A percentile compares a stretch with the other conserved stretches of the same genome.
Evolutionary conservation across 2,113 vertebrate genomes (phyloP).

Genomic region (Pagrus major): DNA sequence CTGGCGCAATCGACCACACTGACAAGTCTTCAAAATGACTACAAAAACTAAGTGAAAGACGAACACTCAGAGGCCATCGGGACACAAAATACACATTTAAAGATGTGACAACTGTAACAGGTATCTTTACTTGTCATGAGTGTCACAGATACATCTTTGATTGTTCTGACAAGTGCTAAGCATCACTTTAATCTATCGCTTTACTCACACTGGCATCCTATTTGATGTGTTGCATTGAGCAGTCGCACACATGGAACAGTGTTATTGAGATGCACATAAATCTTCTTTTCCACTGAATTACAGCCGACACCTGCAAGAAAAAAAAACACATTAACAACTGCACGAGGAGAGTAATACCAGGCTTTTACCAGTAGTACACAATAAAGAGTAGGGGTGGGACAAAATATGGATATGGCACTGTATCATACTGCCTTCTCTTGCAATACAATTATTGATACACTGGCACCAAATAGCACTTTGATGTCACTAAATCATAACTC

Average conservation of each 20-base stretch:
- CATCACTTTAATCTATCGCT: neutral
- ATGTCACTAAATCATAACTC: too few species aligned
- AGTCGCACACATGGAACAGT: constrained; percentile 93
- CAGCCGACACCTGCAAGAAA: constrained; percentile 70
- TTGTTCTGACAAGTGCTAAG: neutral
- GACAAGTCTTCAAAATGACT: neutral
- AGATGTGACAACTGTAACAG: neutral
- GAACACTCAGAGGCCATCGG: neutral
- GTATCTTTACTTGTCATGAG: neutral
- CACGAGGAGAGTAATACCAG: neutral
- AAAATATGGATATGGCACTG: too few species aligned
- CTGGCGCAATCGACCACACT: constrained; percentile 5
- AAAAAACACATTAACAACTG: neutral
- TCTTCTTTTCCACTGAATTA: constrained; percentile 94
- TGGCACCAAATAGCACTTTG: too few species aligned
- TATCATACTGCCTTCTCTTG: too few species aligned
- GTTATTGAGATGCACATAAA: constrained; percentile 92
- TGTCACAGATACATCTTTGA: neutral
- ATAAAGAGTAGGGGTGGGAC: too few species aligned
- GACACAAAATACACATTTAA: neutral
- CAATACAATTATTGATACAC: too few species aligned
- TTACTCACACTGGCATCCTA: constrained; percentile 97
- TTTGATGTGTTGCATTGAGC: constrained; percentile 96
- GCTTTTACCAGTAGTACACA: neutral
- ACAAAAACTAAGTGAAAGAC: neutral